Base-by-base conservation (phyloP, 2,888 invertebrate genomes). In the Xestia ashworthii region DNA sequence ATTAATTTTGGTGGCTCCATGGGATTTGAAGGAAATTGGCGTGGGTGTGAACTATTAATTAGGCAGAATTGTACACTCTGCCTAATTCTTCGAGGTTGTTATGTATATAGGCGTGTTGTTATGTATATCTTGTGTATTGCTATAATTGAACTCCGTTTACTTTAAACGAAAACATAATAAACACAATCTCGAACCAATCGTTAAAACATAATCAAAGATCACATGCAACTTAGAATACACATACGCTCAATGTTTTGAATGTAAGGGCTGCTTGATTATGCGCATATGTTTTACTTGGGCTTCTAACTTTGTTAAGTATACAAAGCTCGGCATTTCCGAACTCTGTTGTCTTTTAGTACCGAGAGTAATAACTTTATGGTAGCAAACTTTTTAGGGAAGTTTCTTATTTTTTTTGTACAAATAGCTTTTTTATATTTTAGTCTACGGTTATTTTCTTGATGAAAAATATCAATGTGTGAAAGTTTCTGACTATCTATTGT, bases 281-380 rank as follows among this genome's bases (percentile, higher is more conserved):
- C 81, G 64, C 72, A 85, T 81, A 81, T 58, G 81, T 53, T 84
- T n/a, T 48, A n/a, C n/a, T 53, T 22, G 46, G 12, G 50, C 65
- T 80, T 66, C 55, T 41, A 55, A 76, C 69, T 76, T 82, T 58
- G 32, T 67, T 70, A 44, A 22, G 71, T 62, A 53, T 22, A 67
- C 62, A 70, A 25, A 66, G 46, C 50, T 41, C 3, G n/a, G 5
- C 22, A 53, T 72, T 72, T 64, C 16, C 2, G 3, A 84, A 82
- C 67, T 68, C 22, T 14, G 41, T 72, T 65, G 22, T 44, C 44
- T 82, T 80, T 76, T 38, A 41, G n/a, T 19, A 79, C 25, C 25
- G 14, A 41, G 9, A 12, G 41, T 16, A 19, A 19, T 14, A 25
- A 58, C 25, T 55, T 58, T 58, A 58, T 58, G 58, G 60, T 16